Conservation (phyloP, 1,140 invertebrate species). For the Dysdera silvatica region DNA sequence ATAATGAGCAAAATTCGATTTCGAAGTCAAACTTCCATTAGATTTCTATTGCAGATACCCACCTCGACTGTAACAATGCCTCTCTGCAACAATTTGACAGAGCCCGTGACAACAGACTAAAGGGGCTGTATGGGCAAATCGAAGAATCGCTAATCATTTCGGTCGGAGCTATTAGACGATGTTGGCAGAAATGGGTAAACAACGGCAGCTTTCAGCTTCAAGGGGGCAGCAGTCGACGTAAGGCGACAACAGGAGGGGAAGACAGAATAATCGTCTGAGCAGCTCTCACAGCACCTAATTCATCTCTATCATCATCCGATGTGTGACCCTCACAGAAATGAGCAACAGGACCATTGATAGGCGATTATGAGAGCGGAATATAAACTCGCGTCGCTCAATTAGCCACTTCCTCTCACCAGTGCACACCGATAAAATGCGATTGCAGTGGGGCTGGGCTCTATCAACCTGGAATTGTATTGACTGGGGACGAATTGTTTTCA, state of each 20-base stretch:
- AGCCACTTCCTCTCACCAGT: not conserved
- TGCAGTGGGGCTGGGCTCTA: not conserved
- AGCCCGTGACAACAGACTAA: too few relatives aligned
- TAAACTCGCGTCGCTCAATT: not conserved
- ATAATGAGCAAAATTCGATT: too few relatives aligned
- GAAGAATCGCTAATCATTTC: too few relatives aligned
- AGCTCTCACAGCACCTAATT: not conserved
- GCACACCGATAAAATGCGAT: not conserved
- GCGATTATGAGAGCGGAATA: not conserved
- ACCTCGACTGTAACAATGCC: too few relatives aligned
- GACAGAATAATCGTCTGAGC: not conserved
- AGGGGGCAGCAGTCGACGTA: not conserved
- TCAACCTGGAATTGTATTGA: constrained; percentile 8
- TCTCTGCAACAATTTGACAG: too few relatives aligned
- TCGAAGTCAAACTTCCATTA: too few relatives aligned
- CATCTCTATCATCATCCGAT: not conserved
- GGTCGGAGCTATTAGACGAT: too few relatives aligned
- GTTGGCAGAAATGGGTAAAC: too few relatives aligned
- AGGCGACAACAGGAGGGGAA: not conserved
- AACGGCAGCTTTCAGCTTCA: not conserved
- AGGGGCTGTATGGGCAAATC: too few relatives aligned
- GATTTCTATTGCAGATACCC: too few relatives aligned
- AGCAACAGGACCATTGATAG: not conserved
- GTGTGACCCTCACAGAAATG: not conserved
- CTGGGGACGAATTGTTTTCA: not conserved